phyloP scores from a whole-genome alignment of 2,888 invertebrate species.

The Acholoe squamosa region DNA sequence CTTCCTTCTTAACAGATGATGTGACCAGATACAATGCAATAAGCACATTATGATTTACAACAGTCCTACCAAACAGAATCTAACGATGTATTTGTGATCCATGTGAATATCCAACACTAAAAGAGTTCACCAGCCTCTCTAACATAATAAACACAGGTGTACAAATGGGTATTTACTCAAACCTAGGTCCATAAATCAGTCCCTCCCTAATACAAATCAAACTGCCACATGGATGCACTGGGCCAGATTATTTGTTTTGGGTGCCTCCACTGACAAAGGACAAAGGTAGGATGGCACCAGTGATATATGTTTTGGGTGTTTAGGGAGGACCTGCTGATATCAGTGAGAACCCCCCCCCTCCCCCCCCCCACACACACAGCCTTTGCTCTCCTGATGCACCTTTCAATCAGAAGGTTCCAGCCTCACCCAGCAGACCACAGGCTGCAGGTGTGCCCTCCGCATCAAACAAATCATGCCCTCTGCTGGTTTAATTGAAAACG shows the following conservation, averaged over 20 bases:
- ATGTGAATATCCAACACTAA: no score
- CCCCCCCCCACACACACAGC: neutral
- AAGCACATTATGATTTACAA: no score
- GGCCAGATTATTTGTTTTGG: neutral
- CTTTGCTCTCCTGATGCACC: neutral
- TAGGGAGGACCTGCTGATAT: constrained; percentile 3
- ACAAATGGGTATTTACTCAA: constrained; percentile 14
- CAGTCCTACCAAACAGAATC: no score
- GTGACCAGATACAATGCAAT: no score
- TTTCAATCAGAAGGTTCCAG: neutral
- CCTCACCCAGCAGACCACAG: neutral
- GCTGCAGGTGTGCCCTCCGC: neutral
- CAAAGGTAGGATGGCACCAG: neutral
- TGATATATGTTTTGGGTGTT: neutral
- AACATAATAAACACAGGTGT: neutral
- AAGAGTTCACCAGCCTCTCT: no score
- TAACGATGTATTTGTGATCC: no score
- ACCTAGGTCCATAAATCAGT: neutral
- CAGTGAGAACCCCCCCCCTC: neutral
- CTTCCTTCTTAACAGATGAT: no score
- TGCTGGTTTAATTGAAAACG: constrained; percentile 45
- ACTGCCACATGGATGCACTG: neutral
- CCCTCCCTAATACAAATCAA: neutral
- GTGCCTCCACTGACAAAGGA: neutral
- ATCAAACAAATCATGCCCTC: neutral